These are phyloP conservation scores for Accipiter virgatus DNA, from an alignment of 2,113 vertebrate genomes.

Conservation along the genomic window DNA sequence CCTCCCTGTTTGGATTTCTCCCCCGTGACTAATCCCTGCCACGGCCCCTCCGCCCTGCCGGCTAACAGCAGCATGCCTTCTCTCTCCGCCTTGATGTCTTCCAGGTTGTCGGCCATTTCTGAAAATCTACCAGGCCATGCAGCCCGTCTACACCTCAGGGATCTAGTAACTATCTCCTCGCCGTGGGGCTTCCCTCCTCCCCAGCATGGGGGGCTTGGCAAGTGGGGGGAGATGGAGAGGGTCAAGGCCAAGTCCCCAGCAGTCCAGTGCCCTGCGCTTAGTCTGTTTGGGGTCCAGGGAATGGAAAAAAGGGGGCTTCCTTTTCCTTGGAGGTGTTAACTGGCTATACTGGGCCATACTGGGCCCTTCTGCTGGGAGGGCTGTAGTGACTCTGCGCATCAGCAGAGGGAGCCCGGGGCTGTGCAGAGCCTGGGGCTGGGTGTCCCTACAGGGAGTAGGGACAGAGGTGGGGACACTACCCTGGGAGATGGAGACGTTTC, in stretches of 20 bases:
- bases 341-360: not conserved
- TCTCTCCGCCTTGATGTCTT: slow-evolving; percentile 39
- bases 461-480: not conserved
- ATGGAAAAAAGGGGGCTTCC: not conserved
- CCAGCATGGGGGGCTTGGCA: not conserved
- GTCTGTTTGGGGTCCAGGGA: not conserved
- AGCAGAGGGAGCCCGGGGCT: slow-evolving; percentile 64
- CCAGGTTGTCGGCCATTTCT: slow-evolving; percentile 96
- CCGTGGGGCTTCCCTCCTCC: not conserved
- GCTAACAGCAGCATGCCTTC: not conserved
- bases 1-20: slow-evolving; percentile 48
- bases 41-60: slow-evolving; percentile 11
- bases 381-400: slow-evolving; percentile 32
- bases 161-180: slow-evolving; percentile 88
- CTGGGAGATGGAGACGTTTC: not conserved
- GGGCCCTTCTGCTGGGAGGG: not conserved
- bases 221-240: not conserved
- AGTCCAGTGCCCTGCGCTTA: not conserved
- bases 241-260: not conserved
- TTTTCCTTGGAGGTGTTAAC: not conserved
- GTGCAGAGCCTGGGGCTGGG: not conserved
- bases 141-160: slow-evolving; percentile 97
- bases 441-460: not conserved
- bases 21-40: slow-evolving; percentile 35
- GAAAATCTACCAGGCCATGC: slow-evolving; percentile 99